phyloP scores from a whole-genome alignment of 1,140 invertebrate genomes.

The Drosophila virilis region DNA sequence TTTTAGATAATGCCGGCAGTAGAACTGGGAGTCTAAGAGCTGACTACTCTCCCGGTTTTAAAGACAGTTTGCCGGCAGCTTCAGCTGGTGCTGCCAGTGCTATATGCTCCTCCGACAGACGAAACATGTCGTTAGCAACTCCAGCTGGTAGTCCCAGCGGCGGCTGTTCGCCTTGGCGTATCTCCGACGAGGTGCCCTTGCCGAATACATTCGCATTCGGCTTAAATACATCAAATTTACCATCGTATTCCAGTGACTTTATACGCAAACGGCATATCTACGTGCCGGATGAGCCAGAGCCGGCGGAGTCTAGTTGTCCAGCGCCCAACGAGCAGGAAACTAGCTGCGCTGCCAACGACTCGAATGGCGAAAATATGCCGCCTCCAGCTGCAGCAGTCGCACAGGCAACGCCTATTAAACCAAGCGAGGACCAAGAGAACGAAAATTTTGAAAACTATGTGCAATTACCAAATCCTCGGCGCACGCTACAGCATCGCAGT shows the following conservation, averaged over 20 bases:
- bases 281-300: conserved; percentile 40
- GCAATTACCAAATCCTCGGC: conserved; percentile 68
- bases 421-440: conserved; percentile 40
- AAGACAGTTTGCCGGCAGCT: too few species aligned
- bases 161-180: conserved; percentile 69
- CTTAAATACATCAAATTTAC: conserved; percentile 66
- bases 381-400: conserved; percentile 12
- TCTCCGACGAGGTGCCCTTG: conserved; percentile 53
- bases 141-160: conserved; percentile 2
- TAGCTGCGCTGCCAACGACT: conserved; percentile 51
- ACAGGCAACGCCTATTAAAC: neutral
- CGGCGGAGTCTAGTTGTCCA: conserved; percentile 10
- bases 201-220: conserved; percentile 70
- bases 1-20: too few species aligned
- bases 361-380: conserved; percentile 71
- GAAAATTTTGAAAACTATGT: conserved; percentile 51
- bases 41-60: too few species aligned
- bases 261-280: conserved; percentile 52
- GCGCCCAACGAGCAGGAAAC: neutral
- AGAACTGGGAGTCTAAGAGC: too few species aligned
- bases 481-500: conserved; percentile 54
- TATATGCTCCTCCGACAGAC: neutral
- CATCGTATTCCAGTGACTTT: conserved; percentile 77
- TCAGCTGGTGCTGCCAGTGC: too few species aligned
- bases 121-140: neutral